phyloP scores from a whole-genome alignment of 2,797 vertebrate species.

The Falco cherrug region DNA sequence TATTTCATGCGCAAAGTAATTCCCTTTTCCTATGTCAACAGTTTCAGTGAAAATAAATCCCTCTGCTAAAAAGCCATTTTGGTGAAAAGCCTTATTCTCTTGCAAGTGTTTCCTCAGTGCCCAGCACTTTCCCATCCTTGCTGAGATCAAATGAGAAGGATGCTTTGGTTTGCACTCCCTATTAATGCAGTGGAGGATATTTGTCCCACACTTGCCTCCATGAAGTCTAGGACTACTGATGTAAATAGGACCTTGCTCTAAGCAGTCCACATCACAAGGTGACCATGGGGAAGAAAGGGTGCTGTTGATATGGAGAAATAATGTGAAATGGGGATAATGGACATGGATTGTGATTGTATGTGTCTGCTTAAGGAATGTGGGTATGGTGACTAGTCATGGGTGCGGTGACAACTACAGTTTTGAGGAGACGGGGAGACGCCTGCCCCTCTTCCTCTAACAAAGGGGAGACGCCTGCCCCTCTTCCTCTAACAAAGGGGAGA shows the following conservation, averaged over 20 bases:
- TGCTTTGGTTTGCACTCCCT: background rate
- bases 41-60: background rate
- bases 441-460: no score
- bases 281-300: no score
- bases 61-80: background rate
- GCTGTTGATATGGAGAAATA: no score
- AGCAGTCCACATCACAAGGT: background rate
- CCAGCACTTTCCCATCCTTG: background rate
- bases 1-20: background rate
- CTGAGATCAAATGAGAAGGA: background rate
- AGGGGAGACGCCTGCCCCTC: no score
- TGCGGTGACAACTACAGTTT: no score
- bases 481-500: no score
- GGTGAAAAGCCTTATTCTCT: background rate
- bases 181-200: background rate
- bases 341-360: no score
- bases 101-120: background rate
- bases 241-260: background rate
- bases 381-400: no score
- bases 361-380: no score
- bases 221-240: background rate
- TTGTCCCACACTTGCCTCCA: background rate
- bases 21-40: background rate
- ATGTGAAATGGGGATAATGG: no score
- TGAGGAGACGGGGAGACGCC: no score